phyloP scores from a whole-genome alignment of 2,888 invertebrate genomes.

The Eupeodes luniger region DNA sequence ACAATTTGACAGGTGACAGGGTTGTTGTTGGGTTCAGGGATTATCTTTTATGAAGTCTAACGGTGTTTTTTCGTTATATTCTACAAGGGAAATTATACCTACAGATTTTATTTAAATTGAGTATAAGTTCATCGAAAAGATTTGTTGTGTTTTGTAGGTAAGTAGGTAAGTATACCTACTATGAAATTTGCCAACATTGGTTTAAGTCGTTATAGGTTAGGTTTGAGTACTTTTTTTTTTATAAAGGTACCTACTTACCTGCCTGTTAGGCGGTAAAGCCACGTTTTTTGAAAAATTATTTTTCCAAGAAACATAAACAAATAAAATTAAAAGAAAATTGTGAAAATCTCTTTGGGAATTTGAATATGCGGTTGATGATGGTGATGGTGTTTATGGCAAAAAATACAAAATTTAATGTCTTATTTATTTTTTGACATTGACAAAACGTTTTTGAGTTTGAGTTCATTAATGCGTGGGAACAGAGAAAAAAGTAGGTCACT shows the following conservation, averaged over 20 bases:
- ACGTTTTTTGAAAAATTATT: not conserved
- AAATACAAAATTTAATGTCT: not conserved
- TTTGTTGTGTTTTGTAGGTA: not conserved
- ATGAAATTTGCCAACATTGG: not conserved
- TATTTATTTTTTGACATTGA: not conserved
- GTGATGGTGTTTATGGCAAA: not conserved
- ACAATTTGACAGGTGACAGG: slow-evolving; percentile 72
- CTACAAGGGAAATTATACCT: not conserved
- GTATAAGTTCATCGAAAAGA: slow-evolving; percentile 41
- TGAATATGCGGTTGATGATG: not conserved
- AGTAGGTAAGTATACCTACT: too few species aligned
- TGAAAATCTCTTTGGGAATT: not conserved
- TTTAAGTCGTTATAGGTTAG: not conserved
- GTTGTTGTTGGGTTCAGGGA: slow-evolving; percentile 60
- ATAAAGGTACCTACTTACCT: too few species aligned
- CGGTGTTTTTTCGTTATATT: not conserved
- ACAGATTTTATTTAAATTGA: slow-evolving; percentile 43
- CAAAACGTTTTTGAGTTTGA: too few species aligned
- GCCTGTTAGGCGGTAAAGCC: too few species aligned
- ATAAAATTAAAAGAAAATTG: not conserved
- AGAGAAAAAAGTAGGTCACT: too few species aligned
- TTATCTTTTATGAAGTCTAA: slow-evolving; percentile 50
- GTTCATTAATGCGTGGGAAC: too few species aligned
- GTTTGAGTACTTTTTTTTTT: not conserved
- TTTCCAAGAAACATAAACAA: not conserved